Percentiles rank a stretch among this genome's conserved stretches.
Evolutionary conservation across 2,113 vertebrate genomes (phyloP).

Genomic region (Dasyurus viverrinus): DNA sequence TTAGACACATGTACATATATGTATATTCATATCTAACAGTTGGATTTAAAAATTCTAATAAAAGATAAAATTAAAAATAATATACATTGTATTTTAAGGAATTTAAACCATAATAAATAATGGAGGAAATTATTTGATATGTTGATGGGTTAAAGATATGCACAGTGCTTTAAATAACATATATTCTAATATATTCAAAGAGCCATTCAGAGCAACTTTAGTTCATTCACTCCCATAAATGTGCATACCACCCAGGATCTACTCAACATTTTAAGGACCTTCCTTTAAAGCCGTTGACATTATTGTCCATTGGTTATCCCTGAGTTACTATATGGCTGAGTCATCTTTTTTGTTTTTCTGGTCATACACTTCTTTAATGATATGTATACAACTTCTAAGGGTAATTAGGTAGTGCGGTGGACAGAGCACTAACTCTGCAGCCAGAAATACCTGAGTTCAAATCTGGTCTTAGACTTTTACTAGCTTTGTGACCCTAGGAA

Average conservation of each 20-base stretch:
- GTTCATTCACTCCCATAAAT: background rate
- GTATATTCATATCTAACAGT: background rate
- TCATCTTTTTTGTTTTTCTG: background rate
- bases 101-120: background rate
- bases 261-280: background rate
- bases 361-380: background rate
- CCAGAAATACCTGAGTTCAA: background rate
- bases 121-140: background rate
- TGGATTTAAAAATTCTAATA: background rate
- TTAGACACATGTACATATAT: background rate
- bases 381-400: background rate
- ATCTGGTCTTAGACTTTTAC: background rate
- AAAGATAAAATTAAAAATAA: background rate
- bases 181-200: background rate
- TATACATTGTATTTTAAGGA: background rate
- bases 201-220: background rate
- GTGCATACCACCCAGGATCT: background rate
- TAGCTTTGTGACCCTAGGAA: background rate
- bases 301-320: background rate
- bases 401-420: background rate
- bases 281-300: background rate
- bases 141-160: background rate
- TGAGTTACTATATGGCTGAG: background rate
- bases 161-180: background rate
- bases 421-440: background rate